Evolutionary conservation across 2,888 invertebrate genomes (phyloP).

Genomic region (Ophion obscuratus): DNA sequence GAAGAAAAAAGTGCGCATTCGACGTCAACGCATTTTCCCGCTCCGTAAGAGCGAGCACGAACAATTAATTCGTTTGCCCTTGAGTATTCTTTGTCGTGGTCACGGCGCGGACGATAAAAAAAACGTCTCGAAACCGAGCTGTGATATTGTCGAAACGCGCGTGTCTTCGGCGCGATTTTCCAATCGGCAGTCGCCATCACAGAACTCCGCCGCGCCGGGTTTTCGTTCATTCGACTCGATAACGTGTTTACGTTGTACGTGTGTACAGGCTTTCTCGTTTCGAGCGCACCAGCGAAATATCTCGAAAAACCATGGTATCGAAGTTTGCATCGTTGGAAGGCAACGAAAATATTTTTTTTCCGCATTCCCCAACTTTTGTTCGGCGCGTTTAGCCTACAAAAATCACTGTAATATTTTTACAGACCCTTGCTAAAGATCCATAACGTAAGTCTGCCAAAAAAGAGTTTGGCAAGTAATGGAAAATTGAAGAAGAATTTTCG

Average conservation of each 20-base stretch:
- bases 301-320: not conserved
- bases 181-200: constrained; percentile 14
- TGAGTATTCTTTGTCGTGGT: constrained; percentile 17
- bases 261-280: not conserved
- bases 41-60: constrained; percentile 16
- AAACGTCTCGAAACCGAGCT: not conserved
- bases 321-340: too few relatives aligned
- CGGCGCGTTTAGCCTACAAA: too few relatives aligned
- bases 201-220: not conserved
- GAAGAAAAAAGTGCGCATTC: constrained; percentile 8
- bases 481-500: too few relatives aligned
- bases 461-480: too few relatives aligned
- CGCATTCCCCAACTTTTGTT: too few relatives aligned
- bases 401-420: too few relatives aligned
- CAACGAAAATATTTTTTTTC: too few relatives aligned
- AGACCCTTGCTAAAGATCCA: too few relatives aligned
- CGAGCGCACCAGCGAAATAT: not conserved
- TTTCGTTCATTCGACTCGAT: not conserved
- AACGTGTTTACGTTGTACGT: not conserved
- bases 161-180: constrained; percentile 25
- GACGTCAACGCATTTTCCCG: not conserved
- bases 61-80: constrained; percentile 23
- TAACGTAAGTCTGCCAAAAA: too few relatives aligned
- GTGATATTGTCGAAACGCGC: not conserved
- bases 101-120: constrained; percentile 12